These are phyloP conservation scores for Patella depressa DNA, from an alignment of 2,888 invertebrate species.

Conservation along the genomic window DNA sequence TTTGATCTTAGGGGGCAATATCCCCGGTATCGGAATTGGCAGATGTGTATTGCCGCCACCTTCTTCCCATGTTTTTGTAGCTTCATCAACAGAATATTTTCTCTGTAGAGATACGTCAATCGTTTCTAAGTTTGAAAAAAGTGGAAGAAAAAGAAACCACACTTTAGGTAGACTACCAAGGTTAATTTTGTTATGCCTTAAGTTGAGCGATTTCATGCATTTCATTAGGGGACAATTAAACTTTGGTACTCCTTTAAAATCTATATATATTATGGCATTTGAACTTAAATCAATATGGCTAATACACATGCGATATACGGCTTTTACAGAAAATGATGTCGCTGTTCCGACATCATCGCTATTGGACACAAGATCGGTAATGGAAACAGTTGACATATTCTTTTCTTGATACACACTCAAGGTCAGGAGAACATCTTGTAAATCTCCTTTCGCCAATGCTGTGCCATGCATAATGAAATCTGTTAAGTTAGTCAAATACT, in stretches of 20 bases:
- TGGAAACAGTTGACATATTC: neutral
- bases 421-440: neutral
- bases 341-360: neutral
- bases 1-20: neutral
- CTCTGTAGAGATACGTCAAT: neutral
- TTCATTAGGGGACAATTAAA: neutral
- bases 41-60: neutral
- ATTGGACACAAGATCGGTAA: neutral
- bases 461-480: neutral
- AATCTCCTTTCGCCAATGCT: neutral
- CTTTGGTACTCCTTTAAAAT: neutral
- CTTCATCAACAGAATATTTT: neutral
- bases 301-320: neutral
- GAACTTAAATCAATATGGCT: neutral
- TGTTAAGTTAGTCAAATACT: neutral
- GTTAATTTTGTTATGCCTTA: neutral
- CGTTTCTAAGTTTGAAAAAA: neutral
- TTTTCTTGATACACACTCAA: neutral
- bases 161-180: neutral
- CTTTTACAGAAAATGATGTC: neutral
- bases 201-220: neutral
- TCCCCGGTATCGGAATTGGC: neutral
- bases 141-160: neutral
- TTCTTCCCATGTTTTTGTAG: neutral
- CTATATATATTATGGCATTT: neutral